Base-by-base conservation (phyloP, 2,888 invertebrate species). In the Antitype chi region DNA sequence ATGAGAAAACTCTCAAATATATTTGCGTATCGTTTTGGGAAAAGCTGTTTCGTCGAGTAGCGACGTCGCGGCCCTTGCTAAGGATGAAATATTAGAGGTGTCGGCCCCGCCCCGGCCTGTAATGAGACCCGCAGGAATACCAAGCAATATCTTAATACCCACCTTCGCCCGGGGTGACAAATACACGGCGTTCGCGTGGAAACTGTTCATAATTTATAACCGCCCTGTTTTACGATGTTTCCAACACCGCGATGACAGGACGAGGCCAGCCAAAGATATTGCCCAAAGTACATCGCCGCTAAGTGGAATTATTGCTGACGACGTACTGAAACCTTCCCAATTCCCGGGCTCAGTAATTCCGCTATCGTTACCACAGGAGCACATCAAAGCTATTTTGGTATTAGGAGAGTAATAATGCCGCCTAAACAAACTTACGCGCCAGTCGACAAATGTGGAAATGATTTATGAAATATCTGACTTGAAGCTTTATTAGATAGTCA, bases 141-240 rank as follows among this genome's bases (percentile, higher is more conserved):
- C 93, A 92, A 94, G 96, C 95, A 96, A 96, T 96, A 96, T 96
- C 96, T 95, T 96, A 96, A 96, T 96, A 96, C 94, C 93, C 90
- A 92, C 93, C 94, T 90, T 91, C 92, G 93, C 93, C 93, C 91
- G 90, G 91, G 92, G 94, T 96, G 96, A 96, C 96, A 96, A 96
- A 96, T 95, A 94, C 94, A 91, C 92, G 89, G 89, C 91, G 92
- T 94, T 95, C 91, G 94, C 93, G 93, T 92, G 92, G 92, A 93
- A 95, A 95, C 93, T 92, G 95, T 95, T 94, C 94, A 96, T 96
- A 95, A 96, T 96, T 96, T 96, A 96, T 95, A 95, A 95, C 93
- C 92, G 91, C 90, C 90, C 83, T 91, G 90, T 92, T 93, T 93
- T 94, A 93, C 92, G 92, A 91, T 91, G 92, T 92, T 93, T 89